A percentile compares a stretch with the other conserved stretches of the same genome.
These are phyloP conservation scores for Phallusia fumigata DNA, from an alignment of 23 tunicate genomes.

Conservation along the genomic window DNA sequence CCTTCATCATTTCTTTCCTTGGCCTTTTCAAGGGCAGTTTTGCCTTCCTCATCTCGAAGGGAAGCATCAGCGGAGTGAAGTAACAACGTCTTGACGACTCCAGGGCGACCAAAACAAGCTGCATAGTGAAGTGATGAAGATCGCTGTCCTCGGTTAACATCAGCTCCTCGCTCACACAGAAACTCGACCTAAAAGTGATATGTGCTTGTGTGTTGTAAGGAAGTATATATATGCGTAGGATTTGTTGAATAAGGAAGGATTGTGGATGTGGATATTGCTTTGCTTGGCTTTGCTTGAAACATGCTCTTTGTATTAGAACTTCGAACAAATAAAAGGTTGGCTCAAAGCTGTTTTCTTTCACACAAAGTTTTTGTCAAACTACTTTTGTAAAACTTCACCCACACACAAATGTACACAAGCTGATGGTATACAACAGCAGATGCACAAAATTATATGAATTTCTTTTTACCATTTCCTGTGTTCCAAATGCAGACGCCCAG, in stretches of 20 bases:
- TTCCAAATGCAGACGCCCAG: slow-evolving; percentile 98
- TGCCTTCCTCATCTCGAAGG: slow-evolving; percentile 90
- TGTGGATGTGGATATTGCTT: neutral
- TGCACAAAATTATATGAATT: too few species aligned
- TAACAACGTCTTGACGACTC: slow-evolving; percentile 75
- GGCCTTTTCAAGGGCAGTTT: slow-evolving; percentile 91
- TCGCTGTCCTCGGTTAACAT: slow-evolving; percentile 87
- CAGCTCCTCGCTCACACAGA: slow-evolving; percentile 88
- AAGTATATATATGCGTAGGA: neutral
- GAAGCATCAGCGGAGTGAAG: slow-evolving; percentile 60
- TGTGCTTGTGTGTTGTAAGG: neutral
- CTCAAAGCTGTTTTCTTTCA: too few species aligned
- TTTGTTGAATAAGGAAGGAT: neutral
- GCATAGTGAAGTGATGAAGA: slow-evolving; percentile 94
- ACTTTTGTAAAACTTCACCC: too few species aligned
- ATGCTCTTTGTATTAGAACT: neutral
- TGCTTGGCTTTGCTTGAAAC: too few species aligned
- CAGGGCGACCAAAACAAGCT: slow-evolving; percentile 90
- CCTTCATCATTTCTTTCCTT: slow-evolving; percentile 91
- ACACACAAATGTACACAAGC: too few species aligned
- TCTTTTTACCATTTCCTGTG: slow-evolving; percentile 82
- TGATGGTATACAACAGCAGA: too few species aligned
- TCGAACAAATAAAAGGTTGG: too few species aligned
- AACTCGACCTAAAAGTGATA: slow-evolving; percentile 67
- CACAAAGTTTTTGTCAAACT: too few species aligned